Evolutionary conservation across 2,113 vertebrate species (phyloP).

Genomic region (Poeciliopsis prolifica): DNA sequence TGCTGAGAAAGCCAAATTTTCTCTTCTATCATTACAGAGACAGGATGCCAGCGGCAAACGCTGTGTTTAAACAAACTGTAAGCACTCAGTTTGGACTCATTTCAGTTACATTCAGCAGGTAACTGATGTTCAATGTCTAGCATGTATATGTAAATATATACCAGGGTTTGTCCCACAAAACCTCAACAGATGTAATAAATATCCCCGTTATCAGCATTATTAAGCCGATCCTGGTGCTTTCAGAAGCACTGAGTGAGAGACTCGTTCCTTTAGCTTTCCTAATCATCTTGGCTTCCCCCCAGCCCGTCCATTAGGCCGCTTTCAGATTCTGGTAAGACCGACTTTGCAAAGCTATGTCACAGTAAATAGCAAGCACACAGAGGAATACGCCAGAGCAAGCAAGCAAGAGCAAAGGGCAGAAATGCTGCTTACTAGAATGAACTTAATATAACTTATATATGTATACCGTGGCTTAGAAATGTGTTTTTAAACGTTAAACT

Average conservation of each 20-base stretch:
- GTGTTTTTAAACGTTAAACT: too few relatives aligned
- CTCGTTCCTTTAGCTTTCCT: constrained; percentile 28
- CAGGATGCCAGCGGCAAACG: constrained; percentile 12
- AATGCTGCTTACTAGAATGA: not conserved
- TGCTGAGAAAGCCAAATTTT: constrained; percentile 57
- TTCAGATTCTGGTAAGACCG: constrained; percentile 56
- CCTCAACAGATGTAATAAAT: not conserved
- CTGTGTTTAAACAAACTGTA: constrained; percentile 9
- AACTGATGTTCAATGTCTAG: not conserved
- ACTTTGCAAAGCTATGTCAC: constrained; percentile 44
- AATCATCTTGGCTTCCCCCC: constrained; percentile 60
- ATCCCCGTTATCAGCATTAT: constrained; percentile 19
- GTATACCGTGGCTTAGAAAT: too few relatives aligned
- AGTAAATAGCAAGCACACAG: constrained; percentile 33
- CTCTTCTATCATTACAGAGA: constrained; percentile 55
- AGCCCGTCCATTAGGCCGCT: constrained; percentile 65
- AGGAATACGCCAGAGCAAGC: constrained; percentile 24
- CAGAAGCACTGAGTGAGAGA: constrained; percentile 24
- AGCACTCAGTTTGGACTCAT: not conserved
- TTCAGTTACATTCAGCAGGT: constrained; percentile 5
- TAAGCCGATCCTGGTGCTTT: constrained; percentile 19
- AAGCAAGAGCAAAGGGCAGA: constrained; percentile 15
- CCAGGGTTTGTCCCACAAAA: not conserved
- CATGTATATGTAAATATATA: not conserved
- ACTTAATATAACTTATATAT: not conserved